Evolutionary conservation across 2,113 vertebrate species (phyloP).

Genomic region (Varanus komodoensis): DNA sequence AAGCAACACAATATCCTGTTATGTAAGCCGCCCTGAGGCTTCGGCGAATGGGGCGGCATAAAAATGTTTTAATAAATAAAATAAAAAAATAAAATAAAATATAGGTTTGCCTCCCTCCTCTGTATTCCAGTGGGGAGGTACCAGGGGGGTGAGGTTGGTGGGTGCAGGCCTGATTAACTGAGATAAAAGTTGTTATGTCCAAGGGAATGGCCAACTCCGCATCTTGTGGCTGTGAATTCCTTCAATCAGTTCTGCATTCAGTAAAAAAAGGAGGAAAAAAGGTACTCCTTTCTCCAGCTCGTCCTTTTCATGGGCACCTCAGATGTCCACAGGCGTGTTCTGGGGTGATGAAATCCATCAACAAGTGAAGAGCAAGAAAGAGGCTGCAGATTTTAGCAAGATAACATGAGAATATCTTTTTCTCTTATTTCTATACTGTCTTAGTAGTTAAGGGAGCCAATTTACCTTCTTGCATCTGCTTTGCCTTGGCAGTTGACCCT

Average conservation of each 20-base stretch:
- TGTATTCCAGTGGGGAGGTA: no score
- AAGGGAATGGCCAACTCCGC: no score
- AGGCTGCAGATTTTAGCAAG: background rate
- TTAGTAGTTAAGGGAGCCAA: conserved; percentile 39
- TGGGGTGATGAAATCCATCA: no score
- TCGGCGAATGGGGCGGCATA: no score
- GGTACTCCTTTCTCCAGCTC: background rate
- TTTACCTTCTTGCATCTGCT: conserved; percentile 50
- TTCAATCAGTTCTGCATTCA: background rate
- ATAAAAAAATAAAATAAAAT: no score
- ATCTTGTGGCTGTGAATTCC: background rate
- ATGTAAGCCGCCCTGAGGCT: no score
- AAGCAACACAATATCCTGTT: no score
- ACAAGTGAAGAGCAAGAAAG: background rate
- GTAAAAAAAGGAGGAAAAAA: background rate
- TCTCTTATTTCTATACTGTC: conserved; percentile 28
- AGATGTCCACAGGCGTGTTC: background rate
- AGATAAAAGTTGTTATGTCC: no score
- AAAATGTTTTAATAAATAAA: no score
- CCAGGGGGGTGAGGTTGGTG: no score
- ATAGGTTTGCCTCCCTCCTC: no score
- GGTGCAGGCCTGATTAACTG: no score
- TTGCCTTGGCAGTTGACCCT: conserved; percentile 38
- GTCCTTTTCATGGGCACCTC: background rate
- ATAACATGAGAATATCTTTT: conserved; percentile 30